These are phyloP conservation scores for Harmothoe impar DNA, from an alignment of 2,888 invertebrate genomes.

Conservation along the genomic window DNA sequence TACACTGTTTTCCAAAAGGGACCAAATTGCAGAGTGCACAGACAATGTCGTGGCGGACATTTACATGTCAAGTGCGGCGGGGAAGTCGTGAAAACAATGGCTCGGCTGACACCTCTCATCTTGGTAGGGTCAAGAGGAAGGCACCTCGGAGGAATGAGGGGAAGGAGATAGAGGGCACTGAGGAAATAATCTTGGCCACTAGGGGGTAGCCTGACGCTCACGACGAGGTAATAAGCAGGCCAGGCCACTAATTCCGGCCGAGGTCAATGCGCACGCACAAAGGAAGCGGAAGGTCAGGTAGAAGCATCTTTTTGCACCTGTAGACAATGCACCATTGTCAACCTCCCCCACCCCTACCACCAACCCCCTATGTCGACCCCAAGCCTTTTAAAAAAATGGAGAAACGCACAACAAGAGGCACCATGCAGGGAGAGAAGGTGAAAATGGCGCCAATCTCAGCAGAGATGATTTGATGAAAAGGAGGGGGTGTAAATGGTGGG, in stretches of 20 bases:
- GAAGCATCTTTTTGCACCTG: conserved; percentile 58
- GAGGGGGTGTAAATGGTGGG: background rate
- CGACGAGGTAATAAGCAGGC: conserved; percentile 42
- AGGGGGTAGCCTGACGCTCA: background rate
- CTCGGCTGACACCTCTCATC: conserved; percentile 43
- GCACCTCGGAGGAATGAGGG: background rate
- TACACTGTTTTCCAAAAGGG: conserved; percentile 44
- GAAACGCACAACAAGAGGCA: background rate
- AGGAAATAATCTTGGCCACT: conserved; percentile 30
- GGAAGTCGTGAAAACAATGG: conserved; percentile 53
- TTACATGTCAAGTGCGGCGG: conserved; percentile 46
- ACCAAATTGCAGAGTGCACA: conserved; percentile 10
- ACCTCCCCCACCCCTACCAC: conserved; percentile 1
- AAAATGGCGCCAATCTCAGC: background rate
- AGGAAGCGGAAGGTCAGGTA: conserved; percentile 29
- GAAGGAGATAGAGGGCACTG: background rate
- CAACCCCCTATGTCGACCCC: background rate
- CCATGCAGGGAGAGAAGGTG: background rate
- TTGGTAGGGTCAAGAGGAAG: conserved; percentile 36
- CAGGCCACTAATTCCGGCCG: conserved; percentile 54
- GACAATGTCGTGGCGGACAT: conserved; percentile 49
- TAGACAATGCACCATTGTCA: conserved; percentile 41
- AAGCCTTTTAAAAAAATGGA: background rate
- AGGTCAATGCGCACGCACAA: conserved; percentile 52
- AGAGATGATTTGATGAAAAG: conserved; percentile 1